A percentile compares a stretch with the other conserved stretches of the same genome.
phyloP scores from a whole-genome alignment of 2,797 vertebrate genomes.

The Gorsachius magnificus region DNA sequence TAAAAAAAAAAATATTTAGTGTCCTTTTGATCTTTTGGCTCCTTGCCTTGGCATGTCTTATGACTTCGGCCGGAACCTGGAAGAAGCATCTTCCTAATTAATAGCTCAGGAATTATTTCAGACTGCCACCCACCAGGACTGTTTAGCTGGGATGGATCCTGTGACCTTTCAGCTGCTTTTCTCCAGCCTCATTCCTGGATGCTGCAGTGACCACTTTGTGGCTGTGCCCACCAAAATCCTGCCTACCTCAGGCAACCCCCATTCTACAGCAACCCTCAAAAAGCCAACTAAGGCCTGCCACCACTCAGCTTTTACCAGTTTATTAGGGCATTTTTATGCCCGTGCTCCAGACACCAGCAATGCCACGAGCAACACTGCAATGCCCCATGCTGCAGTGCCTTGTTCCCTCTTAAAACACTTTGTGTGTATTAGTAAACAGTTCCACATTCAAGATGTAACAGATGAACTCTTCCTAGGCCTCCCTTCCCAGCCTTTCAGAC shows the following conservation, averaged over 20 bases:
- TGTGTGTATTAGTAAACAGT: constrained; percentile 16
- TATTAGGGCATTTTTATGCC: background rate
- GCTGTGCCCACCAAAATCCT: background rate
- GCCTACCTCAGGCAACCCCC: background rate
- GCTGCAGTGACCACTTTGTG: background rate
- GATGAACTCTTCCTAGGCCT: background rate
- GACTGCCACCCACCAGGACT: constrained; percentile 65
- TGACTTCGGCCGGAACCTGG: constrained; percentile 41
- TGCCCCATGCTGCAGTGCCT: background rate
- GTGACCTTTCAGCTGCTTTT: constrained; percentile 45
- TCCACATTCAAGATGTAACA: background rate
- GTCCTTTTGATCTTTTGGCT: constrained; percentile 68
- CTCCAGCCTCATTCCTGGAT: background rate
- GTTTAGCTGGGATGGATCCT: constrained; percentile 43
- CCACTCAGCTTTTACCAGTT: background rate
- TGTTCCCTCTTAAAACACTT: constrained; percentile 18
- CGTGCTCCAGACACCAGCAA: background rate
- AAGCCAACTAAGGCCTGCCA: background rate
- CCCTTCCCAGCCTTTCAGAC: background rate
- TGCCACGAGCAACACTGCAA: background rate
- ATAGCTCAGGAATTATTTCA: constrained; percentile 66
- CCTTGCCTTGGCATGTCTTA: constrained; percentile 44
- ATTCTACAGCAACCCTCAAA: background rate
- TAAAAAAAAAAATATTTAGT: constrained; percentile 43
- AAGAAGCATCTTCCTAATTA: constrained; percentile 64